Base-by-base conservation (phyloP, 2,113 vertebrate genomes). In the Crotalus tigris region DNA sequence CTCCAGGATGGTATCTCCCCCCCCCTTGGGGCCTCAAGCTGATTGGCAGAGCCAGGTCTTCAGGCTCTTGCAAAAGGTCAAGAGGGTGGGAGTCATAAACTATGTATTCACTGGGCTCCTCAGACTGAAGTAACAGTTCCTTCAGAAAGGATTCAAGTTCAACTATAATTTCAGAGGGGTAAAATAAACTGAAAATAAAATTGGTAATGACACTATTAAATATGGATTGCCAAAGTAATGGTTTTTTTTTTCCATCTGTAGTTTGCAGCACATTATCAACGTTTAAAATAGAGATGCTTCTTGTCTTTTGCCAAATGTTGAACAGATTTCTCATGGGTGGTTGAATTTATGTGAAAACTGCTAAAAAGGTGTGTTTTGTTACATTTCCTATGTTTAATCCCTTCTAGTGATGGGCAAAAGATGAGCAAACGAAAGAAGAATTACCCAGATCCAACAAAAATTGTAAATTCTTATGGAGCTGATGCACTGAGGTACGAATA, bases 351-450 rank as follows among this genome's bases (percentile, higher is more conserved):
- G 11, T 19, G 58, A 15, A 1, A 90, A 90, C 64, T 86, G 46
- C 7, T 1, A 94, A 49, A 23, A 54, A 57, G 7, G 1, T 13
- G 0, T 88, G 0, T 94, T 23, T 94, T 93, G n/a, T 59, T 39
- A 75, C 75, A 44, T 23, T 93, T 0, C 0, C 0, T 55, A 91
- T 81, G 88, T 12, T 0, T 96, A 9, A 95, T 24, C 89, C 94
- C 96, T 97, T 96, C 87, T 95, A 99, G 99, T 93, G 99, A 99
- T 97, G 99, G 99, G 91, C 99, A 99, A 95, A 99, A 99, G 97
- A 99, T 99, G 99, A 99, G 99, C 97, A 99, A 99, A 96, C 98
- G 99, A 57, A 99, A 99, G 97, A 99, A 99, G 98, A 99, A 99
- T 96, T 99, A 99, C 75, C 99, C 99, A 0, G 99, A 99, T 94